Base-by-base conservation (phyloP, 2,113 vertebrate species). In the Sciurus niger region DNA sequence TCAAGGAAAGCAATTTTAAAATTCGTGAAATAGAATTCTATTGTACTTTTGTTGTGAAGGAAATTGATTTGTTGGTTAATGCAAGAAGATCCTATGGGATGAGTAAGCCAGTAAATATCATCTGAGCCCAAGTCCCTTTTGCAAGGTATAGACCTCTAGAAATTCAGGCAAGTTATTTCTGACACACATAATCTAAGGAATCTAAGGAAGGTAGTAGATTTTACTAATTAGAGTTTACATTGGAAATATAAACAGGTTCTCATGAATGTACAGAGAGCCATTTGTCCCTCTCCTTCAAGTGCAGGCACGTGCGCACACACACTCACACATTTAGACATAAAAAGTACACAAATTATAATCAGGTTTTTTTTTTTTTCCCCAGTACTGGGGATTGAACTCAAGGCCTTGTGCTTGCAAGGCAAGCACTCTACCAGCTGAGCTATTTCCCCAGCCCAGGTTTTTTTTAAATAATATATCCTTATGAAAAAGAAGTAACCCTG, bases 161-260 rank as follows among this genome's bases (percentile, higher is more conserved):
- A 92, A 72, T 67, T 48, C 46, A 70, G 68, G 46, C 51, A 13
- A 37, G 8, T 76, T 85, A 60, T 46, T 95, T 94, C 92, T 83
- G 46, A 83, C 32, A 74, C 24, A 6, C 32, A 77, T 73, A 73
- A 94, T 77, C n/a, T n/a, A n/a, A n/a, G n/a, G 40, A 90, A 89
- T 70, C 83, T 68, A 25, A 65, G 46, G 51, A 88, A 88, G 37
- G 28, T 9, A 43, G 89, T 58, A 65, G 60, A 76, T 90, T 93
- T 73, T 73, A 85, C 92, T 96, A 96, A 94, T 94, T 84, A 74
- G 53, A 58, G 48, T 90, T 93, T 89, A 96, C 20, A 93, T 67
- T 72, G 40, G 89, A 84, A 84, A 90, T 84, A 53, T n/a, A 88
- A 94, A 84, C 43, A 88, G 58, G 4, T n/a, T 12, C 13, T 48